Evolutionary conservation across 2,888 invertebrate genomes (phyloP).

Genomic region (Andrena dorsata): DNA sequence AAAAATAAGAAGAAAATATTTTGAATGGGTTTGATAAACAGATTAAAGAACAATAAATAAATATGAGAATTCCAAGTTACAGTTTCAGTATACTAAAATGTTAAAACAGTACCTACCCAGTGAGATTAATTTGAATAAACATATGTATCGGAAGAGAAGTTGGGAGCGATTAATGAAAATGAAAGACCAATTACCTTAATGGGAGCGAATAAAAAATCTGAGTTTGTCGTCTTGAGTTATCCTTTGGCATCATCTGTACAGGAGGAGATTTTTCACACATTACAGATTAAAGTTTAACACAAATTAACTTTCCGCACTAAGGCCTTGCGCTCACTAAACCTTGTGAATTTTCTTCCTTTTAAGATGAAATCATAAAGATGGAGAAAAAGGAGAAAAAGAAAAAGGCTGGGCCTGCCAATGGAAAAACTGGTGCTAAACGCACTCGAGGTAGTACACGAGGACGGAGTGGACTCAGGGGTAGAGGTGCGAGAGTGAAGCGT

Average conservation of each 20-base stretch:
- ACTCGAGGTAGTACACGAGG: constrained; percentile 63
- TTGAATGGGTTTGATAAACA: constrained; percentile 7
- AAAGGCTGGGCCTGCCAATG: constrained; percentile 75
- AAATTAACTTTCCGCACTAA: constrained; percentile 57
- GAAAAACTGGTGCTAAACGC: constrained; percentile 70
- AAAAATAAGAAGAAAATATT: too few species aligned
- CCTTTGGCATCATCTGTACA: constrained; percentile 32
- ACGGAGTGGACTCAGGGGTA: constrained; percentile 66
- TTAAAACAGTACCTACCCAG: neutral
- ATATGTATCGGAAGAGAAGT: constrained; percentile 36
- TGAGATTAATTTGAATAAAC: constrained; percentile 22
- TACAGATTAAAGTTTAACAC: constrained; percentile 56
- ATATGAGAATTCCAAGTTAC: constrained; percentile 12
- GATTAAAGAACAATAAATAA: constrained; percentile 14
- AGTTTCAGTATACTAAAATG: constrained; percentile 20
- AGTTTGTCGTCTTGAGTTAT: constrained; percentile 43
- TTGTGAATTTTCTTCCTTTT: constrained; percentile 82
- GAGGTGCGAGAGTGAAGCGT: constrained; percentile 68
- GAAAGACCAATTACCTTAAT: constrained; percentile 21
- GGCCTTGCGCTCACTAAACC: constrained; percentile 78
- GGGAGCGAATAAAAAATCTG: constrained; percentile 26
- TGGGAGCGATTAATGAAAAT: constrained; percentile 36
- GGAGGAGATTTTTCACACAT: constrained; percentile 51
- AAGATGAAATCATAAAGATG: constrained; percentile 85
- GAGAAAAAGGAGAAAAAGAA: constrained; percentile 83